These are phyloP conservation scores for Corythornis madagascariensis DNA, from an alignment of 2,113 vertebrate species.

Conservation along the genomic window DNA sequence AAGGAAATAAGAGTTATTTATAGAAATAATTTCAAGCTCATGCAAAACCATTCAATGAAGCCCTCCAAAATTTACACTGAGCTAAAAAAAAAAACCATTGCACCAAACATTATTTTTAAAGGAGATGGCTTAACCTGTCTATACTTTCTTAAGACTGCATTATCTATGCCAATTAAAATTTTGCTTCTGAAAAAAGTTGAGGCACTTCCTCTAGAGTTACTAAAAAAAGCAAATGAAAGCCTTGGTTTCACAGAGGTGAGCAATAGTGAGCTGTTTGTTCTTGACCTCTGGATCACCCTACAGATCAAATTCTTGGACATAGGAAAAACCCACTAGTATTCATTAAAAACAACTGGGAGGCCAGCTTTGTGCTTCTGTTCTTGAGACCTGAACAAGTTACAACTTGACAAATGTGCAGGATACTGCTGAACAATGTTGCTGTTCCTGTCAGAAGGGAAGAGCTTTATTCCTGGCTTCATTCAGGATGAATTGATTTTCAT, in stretches of 20 bases:
- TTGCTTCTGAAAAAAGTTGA: slow-evolving; percentile 62
- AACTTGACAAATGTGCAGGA: slow-evolving; percentile 66
- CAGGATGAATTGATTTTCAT: slow-evolving; percentile 9
- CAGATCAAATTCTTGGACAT: slow-evolving; percentile 73
- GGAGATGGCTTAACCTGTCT: background rate
- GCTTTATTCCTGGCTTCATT: background rate
- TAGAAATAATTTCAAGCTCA: slow-evolving; percentile 23
- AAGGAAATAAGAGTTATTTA: background rate
- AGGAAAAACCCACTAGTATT: slow-evolving; percentile 68
- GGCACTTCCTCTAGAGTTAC: slow-evolving; percentile 72
- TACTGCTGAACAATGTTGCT: slow-evolving; percentile 58
- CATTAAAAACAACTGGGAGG: slow-evolving; percentile 72
- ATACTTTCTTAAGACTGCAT: slow-evolving; percentile 7
- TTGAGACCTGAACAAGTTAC: slow-evolving; percentile 1
- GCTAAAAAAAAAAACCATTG: background rate
- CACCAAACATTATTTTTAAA: background rate
- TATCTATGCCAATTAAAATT: slow-evolving; percentile 58
- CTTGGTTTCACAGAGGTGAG: slow-evolving; percentile 58
- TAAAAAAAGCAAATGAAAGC: slow-evolving; percentile 77
- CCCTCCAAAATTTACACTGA: background rate
- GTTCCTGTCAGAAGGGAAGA: slow-evolving; percentile 29
- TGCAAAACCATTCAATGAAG: background rate
- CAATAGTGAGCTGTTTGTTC: slow-evolving; percentile 66
- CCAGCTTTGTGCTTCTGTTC: slow-evolving; percentile 57
- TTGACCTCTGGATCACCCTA: slow-evolving; percentile 68